Conservation (phyloP, 2,888 invertebrate species). For the Schizotus pectinicornis region DNA sequence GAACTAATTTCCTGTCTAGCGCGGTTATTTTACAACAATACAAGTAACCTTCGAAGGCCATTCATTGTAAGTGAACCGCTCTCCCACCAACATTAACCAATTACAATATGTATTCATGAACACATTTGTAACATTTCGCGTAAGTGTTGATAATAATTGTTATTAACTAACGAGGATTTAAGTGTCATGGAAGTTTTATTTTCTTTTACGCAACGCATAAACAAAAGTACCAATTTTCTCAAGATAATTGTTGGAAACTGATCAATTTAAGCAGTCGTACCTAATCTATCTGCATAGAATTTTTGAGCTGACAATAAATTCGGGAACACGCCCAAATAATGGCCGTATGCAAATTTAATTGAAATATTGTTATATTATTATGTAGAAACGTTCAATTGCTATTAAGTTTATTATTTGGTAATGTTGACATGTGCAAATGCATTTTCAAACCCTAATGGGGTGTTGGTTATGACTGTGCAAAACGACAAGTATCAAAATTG, state of each 20-base stretch:
- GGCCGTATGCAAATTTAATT: constrained; percentile 27
- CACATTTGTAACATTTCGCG: no score
- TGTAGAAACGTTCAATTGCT: background rate
- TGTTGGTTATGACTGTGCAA: no score
- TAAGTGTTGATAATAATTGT: no score
- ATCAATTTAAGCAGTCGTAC: constrained; percentile 35
- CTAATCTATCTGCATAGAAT: constrained; percentile 34
- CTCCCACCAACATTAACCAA: constrained; percentile 34
- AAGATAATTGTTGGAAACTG: constrained; percentile 33
- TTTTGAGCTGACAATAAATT: constrained; percentile 34
- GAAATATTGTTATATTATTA: constrained; percentile 14
- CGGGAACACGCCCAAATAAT: constrained; percentile 24
- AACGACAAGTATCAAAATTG: no score
- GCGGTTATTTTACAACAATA: constrained; percentile 11
- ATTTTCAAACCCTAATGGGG: no score
- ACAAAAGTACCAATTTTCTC: constrained; percentile 28
- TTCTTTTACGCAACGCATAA: constrained; percentile 24
- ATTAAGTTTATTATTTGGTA: constrained; percentile 3
- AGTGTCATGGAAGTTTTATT: background rate
- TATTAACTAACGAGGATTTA: no score
- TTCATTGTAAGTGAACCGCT: constrained; percentile 26
- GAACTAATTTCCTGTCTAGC: no score
- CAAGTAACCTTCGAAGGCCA: constrained; percentile 30
- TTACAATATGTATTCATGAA: no score
- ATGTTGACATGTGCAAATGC: constrained; percentile 11